Evolutionary conservation across 2,888 invertebrate species (phyloP).

Genomic region (Opisthograptis luteolata): DNA sequence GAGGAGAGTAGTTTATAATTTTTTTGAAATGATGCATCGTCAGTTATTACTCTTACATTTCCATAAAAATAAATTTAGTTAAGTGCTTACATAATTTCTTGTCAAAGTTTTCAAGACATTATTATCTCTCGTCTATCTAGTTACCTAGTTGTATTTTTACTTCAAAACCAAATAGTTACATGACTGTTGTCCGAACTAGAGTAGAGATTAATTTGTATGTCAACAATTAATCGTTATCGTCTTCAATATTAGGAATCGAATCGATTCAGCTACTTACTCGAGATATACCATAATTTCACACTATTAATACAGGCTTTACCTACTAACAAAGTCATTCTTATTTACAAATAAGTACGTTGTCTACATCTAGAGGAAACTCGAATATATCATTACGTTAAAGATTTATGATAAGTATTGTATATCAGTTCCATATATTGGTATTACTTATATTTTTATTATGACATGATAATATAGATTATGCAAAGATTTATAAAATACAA

Average conservation of each 20-base stretch:
- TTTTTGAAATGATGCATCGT: too few relatives aligned
- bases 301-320: slow-evolving; percentile 11
- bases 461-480: slow-evolving; percentile 20
- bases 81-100: too few relatives aligned
- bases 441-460: slow-evolving; percentile 8
- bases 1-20: too few relatives aligned
- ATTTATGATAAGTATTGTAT: slow-evolving; percentile 14
- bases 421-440: slow-evolving; percentile 25
- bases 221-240: neutral
- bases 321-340: slow-evolving; percentile 9
- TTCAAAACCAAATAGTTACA: too few relatives aligned
- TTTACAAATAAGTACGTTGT: slow-evolving; percentile 20
- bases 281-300: slow-evolving; percentile 8
- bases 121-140: too few relatives aligned
- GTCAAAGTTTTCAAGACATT: too few relatives aligned
- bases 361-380: slow-evolving; percentile 28
- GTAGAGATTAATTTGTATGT: neutral
- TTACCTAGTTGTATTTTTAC: too few relatives aligned
- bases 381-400: slow-evolving; percentile 6
- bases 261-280: neutral
- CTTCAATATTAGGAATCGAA: neutral
- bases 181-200: neutral
- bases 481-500: slow-evolving; percentile 20
- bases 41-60: too few relatives aligned
- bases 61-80: too few relatives aligned